A percentile compares a stretch with the other conserved stretches of the same genome.
These are phyloP conservation scores for Panopea generosa DNA, from an alignment of 2,888 invertebrate genomes.

Conservation along the genomic window DNA sequence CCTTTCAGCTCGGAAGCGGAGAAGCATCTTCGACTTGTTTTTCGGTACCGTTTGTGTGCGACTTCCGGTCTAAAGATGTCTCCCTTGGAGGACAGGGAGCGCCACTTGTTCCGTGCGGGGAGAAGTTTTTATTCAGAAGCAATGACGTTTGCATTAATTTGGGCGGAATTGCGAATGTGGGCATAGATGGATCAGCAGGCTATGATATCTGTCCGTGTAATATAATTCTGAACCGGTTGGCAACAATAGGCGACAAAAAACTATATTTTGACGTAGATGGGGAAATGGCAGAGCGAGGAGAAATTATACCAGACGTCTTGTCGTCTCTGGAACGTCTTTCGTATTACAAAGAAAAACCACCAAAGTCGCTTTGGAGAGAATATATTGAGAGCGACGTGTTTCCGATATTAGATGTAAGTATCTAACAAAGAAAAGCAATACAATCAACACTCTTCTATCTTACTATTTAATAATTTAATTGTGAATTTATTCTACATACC, in stretches of 20 bases:
- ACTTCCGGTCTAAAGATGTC: slow-evolving; percentile 82
- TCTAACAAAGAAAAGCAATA: too few relatives aligned
- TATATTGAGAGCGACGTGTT: slow-evolving; percentile 76
- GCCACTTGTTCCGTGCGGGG: slow-evolving; percentile 80
- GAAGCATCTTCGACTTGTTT: slow-evolving; percentile 77
- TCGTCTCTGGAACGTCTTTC: slow-evolving; percentile 69
- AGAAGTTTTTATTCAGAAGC: slow-evolving; percentile 76
- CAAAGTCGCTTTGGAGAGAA: slow-evolving; percentile 80
- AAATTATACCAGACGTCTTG: slow-evolving; percentile 67
- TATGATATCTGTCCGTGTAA: slow-evolving; percentile 82
- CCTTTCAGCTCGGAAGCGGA: slow-evolving; percentile 82
- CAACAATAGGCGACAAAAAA: slow-evolving; percentile 50
- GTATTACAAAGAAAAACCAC: slow-evolving; percentile 75
- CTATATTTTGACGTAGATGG: slow-evolving; percentile 78
- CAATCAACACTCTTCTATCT: not conserved
- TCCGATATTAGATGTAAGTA: slow-evolving; percentile 78
- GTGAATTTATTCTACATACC: too few relatives aligned
- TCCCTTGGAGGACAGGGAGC: slow-evolving; percentile 82
- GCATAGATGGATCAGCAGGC: slow-evolving; percentile 69
- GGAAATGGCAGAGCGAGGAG: slow-evolving; percentile 70
- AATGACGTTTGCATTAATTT: slow-evolving; percentile 81
- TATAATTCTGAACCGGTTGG: slow-evolving; percentile 78
- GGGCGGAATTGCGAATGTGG: slow-evolving; percentile 82
- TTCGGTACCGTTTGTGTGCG: slow-evolving; percentile 74
- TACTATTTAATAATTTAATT: too few relatives aligned